Evolutionary conservation across 2,797 vertebrate genomes (phyloP), one percentile per base, ranked within the genome.

Genomic region (Triplophysa bombifrons): DNA sequence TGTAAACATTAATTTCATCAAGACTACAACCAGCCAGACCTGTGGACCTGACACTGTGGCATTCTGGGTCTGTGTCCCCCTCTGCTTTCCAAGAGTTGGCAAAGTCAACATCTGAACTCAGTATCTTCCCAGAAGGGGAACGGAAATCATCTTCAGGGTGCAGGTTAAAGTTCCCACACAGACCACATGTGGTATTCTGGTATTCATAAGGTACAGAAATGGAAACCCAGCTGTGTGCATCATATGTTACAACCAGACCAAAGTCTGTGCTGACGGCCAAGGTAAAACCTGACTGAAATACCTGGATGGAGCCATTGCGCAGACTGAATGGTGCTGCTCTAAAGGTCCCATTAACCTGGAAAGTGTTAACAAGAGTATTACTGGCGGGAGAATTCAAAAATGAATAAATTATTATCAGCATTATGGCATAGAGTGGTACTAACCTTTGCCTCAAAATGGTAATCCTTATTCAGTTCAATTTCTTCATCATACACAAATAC

Each of bases 141-240:
- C 0, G 63, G 58, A 91, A 92, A 20, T 94, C 93, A 72, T 95
- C 93, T 0, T 1, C 12, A 4, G 9, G 78, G 0, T 70, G 13
- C 50, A 67, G 56, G 38, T 93, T 93, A 72, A 91, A 88, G 7
- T 91, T 85, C 51, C 90, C 92, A 76, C 92, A 93, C 0, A 94
- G 34, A 38, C 34, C 34, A 38, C 34, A 38, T 7, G 34, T 38
- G 34, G 34, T 1, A 38, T 38, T 38, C 10, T 83, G 85, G 72
- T 90, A 92, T 0, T 80, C 85, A 55, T 85, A 83, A 2, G 91
- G 84, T n/a, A 93, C 4, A 0, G 72, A 81, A 68, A 93, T 89
- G 13, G 14, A 88, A 50, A 90, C 89, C 11, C 87, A 66, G 16
- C 63, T 51, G 17, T 76, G 34, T 0, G 79, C 73, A 58, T 93